These are phyloP conservation scores for Caenorhabditis sp. DNA, from an alignment of 2,888 invertebrate species.

Conservation along the genomic window DNA sequence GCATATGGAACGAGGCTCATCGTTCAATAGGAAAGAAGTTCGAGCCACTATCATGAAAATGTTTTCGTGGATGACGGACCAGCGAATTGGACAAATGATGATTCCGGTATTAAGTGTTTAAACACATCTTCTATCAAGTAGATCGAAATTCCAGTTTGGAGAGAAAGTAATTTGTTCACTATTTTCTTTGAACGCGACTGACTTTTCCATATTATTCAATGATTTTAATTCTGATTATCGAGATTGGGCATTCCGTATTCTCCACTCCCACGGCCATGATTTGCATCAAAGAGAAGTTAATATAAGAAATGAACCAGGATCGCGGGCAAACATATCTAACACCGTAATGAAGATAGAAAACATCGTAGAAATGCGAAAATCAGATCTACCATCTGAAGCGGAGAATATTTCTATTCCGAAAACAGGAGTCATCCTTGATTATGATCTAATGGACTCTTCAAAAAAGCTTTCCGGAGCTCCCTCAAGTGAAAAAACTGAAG, in stretches of 20 bases:
- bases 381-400: not conserved
- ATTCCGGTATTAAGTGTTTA: conserved; percentile 27
- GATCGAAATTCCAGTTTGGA: conserved; percentile 18
- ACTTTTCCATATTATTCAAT: conserved; percentile 52
- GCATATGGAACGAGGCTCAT: conserved; percentile 42
- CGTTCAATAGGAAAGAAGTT: conserved; percentile 43
- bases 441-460: no score
- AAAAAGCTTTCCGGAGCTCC: no score
- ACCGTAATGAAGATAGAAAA: conserved; percentile 51
- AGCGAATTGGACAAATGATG: conserved; percentile 20
- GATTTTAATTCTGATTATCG: conserved; percentile 60
- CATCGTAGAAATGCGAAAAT: conserved; percentile 18
- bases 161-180: conserved; percentile 51
- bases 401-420: not conserved
- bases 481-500: conserved; percentile 10
- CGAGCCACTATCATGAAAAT: conserved; percentile 46
- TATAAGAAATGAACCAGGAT: not conserved
- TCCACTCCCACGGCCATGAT: conserved; percentile 52
- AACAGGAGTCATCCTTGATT: no score
- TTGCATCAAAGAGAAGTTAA: not conserved
- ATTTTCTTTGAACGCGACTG: conserved; percentile 56
- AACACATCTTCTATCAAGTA: not conserved
- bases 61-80: conserved; percentile 60
- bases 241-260: conserved; percentile 46
- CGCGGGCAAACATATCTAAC: conserved; percentile 31